Conservation (phyloP, 2,888 invertebrate species). For the Pegoplata infirma region DNA sequence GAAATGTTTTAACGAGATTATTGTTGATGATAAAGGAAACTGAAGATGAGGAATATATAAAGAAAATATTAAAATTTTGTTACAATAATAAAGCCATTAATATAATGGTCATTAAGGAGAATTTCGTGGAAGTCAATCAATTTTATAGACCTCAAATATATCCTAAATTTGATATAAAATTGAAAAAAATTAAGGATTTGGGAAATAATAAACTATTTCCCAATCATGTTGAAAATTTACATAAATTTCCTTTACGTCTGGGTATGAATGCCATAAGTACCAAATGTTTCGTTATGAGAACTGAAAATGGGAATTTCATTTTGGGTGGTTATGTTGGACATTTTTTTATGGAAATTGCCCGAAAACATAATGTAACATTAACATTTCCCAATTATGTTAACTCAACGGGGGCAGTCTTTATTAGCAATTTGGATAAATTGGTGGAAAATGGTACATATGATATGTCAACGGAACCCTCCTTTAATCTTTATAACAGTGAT, state of each 20-base stretch:
- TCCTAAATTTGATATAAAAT: slow-evolving; percentile 9
- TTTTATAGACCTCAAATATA: slow-evolving; percentile 1
- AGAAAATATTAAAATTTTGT: slow-evolving; percentile 24
- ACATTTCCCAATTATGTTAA: slow-evolving; percentile 10
- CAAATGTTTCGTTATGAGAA: slow-evolving; percentile 32
- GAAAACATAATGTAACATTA: slow-evolving; percentile 55
- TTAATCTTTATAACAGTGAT: not conserved
- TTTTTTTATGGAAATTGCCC: slow-evolving; percentile 46
- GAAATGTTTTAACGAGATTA: slow-evolving; percentile 2
- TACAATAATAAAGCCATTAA: slow-evolving; percentile 21
- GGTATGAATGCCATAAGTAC: slow-evolving; percentile 45
- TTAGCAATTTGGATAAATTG: not conserved
- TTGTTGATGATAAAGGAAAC: slow-evolving; percentile 3
- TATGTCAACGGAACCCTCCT: slow-evolving; percentile 32
- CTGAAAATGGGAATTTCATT: not conserved
- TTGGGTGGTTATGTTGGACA: slow-evolving; percentile 53
- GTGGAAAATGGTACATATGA: slow-evolving; percentile 53
- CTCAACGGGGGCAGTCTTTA: not conserved
- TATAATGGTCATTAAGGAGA: not conserved
- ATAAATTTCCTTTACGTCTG: slow-evolving; percentile 39
- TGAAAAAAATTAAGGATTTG: not conserved
- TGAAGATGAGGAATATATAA: not conserved
- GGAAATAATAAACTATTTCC: slow-evolving; percentile 21
- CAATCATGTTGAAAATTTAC: slow-evolving; percentile 50
- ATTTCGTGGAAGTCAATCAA: not conserved